Base-by-base conservation (phyloP, 2,113 vertebrate species). In the Furnarius figulus region DNA sequence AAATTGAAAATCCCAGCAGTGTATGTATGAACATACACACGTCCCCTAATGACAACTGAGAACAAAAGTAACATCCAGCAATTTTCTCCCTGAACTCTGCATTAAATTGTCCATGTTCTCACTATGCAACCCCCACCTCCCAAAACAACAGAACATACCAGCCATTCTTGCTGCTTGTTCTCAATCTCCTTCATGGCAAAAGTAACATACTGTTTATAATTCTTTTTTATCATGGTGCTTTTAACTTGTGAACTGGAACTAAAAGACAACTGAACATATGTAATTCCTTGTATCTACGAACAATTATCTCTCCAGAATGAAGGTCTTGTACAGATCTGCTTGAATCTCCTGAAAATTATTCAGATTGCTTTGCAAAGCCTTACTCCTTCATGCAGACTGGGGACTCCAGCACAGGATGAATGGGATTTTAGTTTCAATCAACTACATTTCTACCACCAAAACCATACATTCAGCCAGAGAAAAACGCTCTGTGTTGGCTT, bases 401-500 rank as follows among this genome's bases (percentile, higher is more conserved):
- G 31, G 53, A 49, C 40, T 85, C 77, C 19, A 0, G 0, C 0
- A 1, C 11, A 53, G 67, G 31, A 89, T 44, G 35, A 91, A 91
- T 73, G 74, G 30, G 59, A 85, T 93, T 96, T 94, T 87, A 82
- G 93, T 94, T 93, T 76, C 77, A 85, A 87, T 71, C 77, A 78
- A 50, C 53, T 76, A 81, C 58, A 35, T 66, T 83, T 79, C 62
- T 93, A 89, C 55, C 71, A 96, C 74, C 71, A 70, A 90, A 95
- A 70, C 37, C 46, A 89, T 58, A 79, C 31, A 59, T 1, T 19
- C 10, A 1, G 62, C 61, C 80, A 58, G 56, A 89, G 75, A 92
- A 89, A 72, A 91, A 85, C 0, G 4, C 58, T 92, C 74, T 89
- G 77, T 75, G 70, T 68, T 82, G 81, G 74, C 78, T 96, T 70